A percentile compares a stretch with the other conserved stretches of the same genome.
Conservation (phyloP, 2,888 invertebrate genomes). For the Limnephilus auricula region DNA sequence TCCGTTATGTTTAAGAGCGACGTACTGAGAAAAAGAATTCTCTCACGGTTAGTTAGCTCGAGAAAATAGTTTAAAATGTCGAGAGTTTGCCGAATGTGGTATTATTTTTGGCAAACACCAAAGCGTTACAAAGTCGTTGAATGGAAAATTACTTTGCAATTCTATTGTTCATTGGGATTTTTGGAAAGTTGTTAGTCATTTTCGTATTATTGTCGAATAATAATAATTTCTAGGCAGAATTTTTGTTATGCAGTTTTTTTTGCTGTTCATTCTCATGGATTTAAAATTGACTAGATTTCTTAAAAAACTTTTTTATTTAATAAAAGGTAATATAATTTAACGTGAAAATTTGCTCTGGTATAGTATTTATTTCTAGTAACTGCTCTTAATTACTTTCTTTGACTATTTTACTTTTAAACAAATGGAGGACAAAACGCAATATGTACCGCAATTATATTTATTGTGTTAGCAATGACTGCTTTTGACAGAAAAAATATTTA, state of each 20-base stretch:
- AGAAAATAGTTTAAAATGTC: slow-evolving; percentile 28
- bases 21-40: not conserved
- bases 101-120: slow-evolving; percentile 33
- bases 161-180: slow-evolving; percentile 32
- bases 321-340: not conserved
- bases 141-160: slow-evolving; percentile 37
- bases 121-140: slow-evolving; percentile 29
- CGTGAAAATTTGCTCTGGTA: not conserved
- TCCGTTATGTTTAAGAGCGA: slow-evolving; percentile 20
- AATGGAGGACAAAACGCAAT: not conserved
- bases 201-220: slow-evolving; percentile 6
- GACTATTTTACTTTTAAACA: not conserved
- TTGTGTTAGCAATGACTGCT: not conserved
- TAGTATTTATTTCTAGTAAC: not conserved
- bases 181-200: slow-evolving; percentile 30
- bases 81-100: slow-evolving; percentile 34
- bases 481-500: not conserved
- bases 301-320: not conserved
- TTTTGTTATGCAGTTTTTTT: not conserved
- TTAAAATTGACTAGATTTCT: not conserved
- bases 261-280: not conserved
- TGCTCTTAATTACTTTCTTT: not conserved
- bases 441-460: no score
- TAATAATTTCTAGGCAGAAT: not conserved
- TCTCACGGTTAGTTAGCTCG: slow-evolving; percentile 40